phyloP scores from a whole-genome alignment of 2,113 vertebrate genomes.

The Pogonocichla stellata region DNA sequence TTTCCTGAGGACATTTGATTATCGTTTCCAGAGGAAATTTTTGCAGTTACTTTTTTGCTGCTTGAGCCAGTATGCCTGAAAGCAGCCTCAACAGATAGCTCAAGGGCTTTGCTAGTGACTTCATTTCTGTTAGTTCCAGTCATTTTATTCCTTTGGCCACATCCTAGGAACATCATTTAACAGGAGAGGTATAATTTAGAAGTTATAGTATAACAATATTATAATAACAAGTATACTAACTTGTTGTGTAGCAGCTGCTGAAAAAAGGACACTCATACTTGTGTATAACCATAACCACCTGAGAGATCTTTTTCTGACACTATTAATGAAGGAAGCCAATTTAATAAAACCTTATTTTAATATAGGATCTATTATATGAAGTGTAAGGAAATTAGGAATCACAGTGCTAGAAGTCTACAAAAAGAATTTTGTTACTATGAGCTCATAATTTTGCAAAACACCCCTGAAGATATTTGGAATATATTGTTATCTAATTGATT shows the following conservation, averaged over 20 bases:
- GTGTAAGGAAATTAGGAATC: background rate
- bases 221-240: background rate
- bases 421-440: background rate
- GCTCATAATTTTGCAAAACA: background rate
- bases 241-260: too few relatives aligned
- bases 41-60: background rate
- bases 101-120: background rate
- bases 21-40: background rate
- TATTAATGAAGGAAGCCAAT: background rate
- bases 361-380: background rate
- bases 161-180: background rate
- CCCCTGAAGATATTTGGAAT: background rate
- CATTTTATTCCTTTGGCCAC: background rate
- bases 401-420: background rate
- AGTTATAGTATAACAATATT: background rate
- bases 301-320: background rate
- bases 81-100: background rate
- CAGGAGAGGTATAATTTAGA: background rate
- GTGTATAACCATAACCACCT: background rate
- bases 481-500: background rate
- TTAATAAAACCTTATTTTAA: background rate
- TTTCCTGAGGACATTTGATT: background rate
- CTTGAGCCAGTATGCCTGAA: rapidly evolving
- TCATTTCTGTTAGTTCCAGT: background rate
- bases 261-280: background rate